These are phyloP conservation scores for Coregonus sp. DNA, from an alignment of 2,797 vertebrate species.

Conservation along the genomic window DNA sequence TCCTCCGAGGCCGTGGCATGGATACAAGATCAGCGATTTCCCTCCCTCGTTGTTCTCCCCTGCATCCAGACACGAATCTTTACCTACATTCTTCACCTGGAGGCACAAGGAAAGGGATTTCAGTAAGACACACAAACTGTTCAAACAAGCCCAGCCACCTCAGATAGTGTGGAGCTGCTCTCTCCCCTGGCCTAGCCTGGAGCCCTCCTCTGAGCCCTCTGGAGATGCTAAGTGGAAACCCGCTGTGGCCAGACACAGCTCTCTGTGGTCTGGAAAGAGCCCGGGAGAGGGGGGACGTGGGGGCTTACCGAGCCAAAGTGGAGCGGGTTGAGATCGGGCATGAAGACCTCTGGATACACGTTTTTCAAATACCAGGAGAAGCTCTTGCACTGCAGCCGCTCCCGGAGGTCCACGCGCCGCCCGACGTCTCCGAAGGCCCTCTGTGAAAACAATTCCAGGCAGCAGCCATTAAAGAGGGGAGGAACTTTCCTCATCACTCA, in stretches of 20 bases:
- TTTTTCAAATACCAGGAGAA: conserved; percentile 97
- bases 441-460: conserved; percentile 68
- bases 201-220: conserved; percentile 45
- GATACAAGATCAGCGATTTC: conserved; percentile 92
- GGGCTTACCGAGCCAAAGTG: conserved; percentile 89
- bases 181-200: neutral
- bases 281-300: conserved; percentile 3
- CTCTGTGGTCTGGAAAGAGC: conserved; percentile 56
- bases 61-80: conserved; percentile 88
- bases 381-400: conserved; percentile 89
- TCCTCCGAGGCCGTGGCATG: conserved; percentile 94
- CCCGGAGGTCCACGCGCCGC: conserved; percentile 84
- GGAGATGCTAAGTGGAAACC: conserved; percentile 70
- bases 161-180: conserved; percentile 35
- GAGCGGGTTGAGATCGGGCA: conserved; percentile 92
- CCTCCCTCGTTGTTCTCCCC: conserved; percentile 94
- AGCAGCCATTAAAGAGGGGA: conserved; percentile 7
- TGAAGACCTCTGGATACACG: conserved; percentile 94
- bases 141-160: conserved; percentile 68
- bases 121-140: conserved; percentile 72
- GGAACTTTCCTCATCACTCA: conserved; percentile 25
- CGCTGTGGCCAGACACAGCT: conserved; percentile 62
- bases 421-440: conserved; percentile 88
- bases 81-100: conserved; percentile 90
- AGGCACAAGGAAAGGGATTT: conserved; percentile 57